phyloP scores from a whole-genome alignment of 2,113 vertebrate species.

The Scortum barcoo region DNA sequence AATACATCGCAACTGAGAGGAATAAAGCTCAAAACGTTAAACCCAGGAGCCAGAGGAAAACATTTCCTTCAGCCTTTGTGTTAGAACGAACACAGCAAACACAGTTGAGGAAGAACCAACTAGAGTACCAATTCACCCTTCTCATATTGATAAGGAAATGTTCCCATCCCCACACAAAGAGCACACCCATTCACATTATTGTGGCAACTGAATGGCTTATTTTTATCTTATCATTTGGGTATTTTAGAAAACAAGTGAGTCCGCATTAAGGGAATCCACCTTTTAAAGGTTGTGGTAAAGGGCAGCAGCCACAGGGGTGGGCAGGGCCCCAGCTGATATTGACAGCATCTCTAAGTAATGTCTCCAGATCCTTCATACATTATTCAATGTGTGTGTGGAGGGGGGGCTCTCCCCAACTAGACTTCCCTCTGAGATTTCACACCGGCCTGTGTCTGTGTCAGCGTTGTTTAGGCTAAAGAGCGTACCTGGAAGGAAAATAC shows the following conservation, averaged over 20 bases:
- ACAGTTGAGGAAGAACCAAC: not conserved
- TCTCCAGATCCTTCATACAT: constrained; percentile 81
- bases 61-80: not conserved
- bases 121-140: not conserved
- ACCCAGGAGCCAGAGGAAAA: not conserved
- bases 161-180: not conserved
- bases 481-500: constrained; percentile 54
- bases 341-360: constrained; percentile 83
- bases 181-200: not conserved
- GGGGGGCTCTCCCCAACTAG: constrained; percentile 65
- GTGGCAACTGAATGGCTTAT: constrained; percentile 17
- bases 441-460: constrained; percentile 62
- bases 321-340: constrained; percentile 76
- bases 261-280: constrained; percentile 70
- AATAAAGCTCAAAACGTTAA: not conserved
- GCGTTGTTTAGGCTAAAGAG: constrained; percentile 66
- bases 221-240: constrained; percentile 44
- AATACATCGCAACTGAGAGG: not conserved
- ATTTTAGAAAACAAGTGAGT: constrained; percentile 65
- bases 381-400: constrained; percentile 77
- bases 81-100: not conserved
- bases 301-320: constrained; percentile 74
- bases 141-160: constrained; percentile 15
- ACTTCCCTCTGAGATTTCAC: constrained; percentile 72
- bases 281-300: constrained; percentile 82